Evolutionary conservation across 2,888 invertebrate genomes (phyloP), one percentile per base, ranked within the genome.

Genomic region (Entomobrya multifasciata): DNA sequence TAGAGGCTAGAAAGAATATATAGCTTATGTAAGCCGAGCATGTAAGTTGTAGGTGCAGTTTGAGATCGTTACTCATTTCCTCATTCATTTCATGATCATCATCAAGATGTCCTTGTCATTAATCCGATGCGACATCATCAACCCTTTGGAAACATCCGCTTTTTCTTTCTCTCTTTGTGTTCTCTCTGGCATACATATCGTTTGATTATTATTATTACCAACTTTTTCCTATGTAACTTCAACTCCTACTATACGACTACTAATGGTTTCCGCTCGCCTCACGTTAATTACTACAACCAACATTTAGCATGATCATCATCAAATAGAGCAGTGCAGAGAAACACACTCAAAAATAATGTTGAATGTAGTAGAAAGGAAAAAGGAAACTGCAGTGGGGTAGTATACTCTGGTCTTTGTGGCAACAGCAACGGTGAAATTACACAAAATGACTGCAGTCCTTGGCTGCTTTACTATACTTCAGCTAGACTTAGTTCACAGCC

Each of bases 1-100:
- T 36, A 8, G 36, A 30, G 52, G 17, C 6, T n/a, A n/a, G n/a
- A n/a, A n/a, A n/a, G n/a, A n/a, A 49, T 13, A n/a, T 15, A 15
- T 3, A n/a, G 2, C 5, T 3, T 49, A n/a, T n/a, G n/a, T 11
- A 13, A 8, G 49, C n/a, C 13, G 49, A 10, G n/a, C 49, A 49
- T 15, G 49, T n/a, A n/a, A n/a, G n/a, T 49, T 49, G 49, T 22
- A 70, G 70, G 30, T 55, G 55, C 36, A 25, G n/a, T n/a, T n/a
- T n/a, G n/a, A n/a, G 74, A 82, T 82, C 72, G 81, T 74, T 72
- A 60, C 72, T 82, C 74, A 82, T 82, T 82, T 82, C 81, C 81
- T 82, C 36, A 47, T 70, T 70, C 70, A 49, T 70, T 70, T 20
- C 49, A 70, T 47, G 47, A 62, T 70, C 70, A 70, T 70, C 70